Percentiles rank a stretch among this genome's conserved stretches.
Evolutionary conservation across 2,797 vertebrate genomes (phyloP).

Genomic region (Labeo calbasu): DNA sequence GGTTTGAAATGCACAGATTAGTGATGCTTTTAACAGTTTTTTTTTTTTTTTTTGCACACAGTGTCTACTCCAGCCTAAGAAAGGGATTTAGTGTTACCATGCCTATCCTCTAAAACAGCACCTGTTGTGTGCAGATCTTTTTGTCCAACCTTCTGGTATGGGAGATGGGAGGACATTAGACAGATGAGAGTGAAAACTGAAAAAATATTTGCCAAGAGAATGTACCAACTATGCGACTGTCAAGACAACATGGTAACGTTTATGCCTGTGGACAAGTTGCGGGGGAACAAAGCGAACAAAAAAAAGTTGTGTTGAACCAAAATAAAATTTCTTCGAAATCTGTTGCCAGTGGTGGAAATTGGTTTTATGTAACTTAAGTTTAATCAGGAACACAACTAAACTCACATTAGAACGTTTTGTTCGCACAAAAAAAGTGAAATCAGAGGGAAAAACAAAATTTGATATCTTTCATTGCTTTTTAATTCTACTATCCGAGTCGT

Average conservation of each 20-base stretch:
- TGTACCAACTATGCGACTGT: slow-evolving; percentile 46
- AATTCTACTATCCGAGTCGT: slow-evolving; percentile 36
- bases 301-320: slow-evolving; percentile 41
- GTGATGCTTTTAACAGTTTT: background rate
- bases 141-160: background rate
- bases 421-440: background rate
- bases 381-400: slow-evolving; percentile 37
- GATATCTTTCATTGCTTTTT: background rate
- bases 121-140: slow-evolving; percentile 3
- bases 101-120: slow-evolving; percentile 8
- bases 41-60: background rate
- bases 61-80: slow-evolving; percentile 11
- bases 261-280: slow-evolving; percentile 52
- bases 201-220: slow-evolving; percentile 26
- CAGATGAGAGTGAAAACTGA: background rate
- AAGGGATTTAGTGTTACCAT: slow-evolving; percentile 32
- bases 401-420: slow-evolving; percentile 21
- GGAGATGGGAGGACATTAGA: background rate
- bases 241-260: slow-evolving; percentile 42
- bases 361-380: slow-evolving; percentile 53
- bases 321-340: slow-evolving; percentile 9
- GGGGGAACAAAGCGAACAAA: slow-evolving; percentile 32
- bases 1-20: background rate
- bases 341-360: slow-evolving; percentile 38
- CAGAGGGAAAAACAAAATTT: background rate